A percentile compares a stretch with the other conserved stretches of the same genome.
phyloP scores from a whole-genome alignment of 2,113 vertebrate genomes.

The Eudyptes chrysolophus region DNA sequence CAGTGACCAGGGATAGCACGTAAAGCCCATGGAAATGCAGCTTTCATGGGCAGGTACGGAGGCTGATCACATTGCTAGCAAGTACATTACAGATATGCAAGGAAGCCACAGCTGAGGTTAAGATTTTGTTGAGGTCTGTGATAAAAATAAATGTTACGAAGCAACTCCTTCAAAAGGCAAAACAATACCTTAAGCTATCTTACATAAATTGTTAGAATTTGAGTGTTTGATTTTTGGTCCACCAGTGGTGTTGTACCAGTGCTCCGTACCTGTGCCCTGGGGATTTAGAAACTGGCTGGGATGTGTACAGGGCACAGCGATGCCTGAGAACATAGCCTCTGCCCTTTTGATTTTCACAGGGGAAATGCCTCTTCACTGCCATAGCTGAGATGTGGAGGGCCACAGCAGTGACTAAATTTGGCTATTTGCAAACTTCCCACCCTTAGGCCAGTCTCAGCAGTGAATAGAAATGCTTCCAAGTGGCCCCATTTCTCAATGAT shows the following conservation, averaged over 20 bases:
- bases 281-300: background rate
- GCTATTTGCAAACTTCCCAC: background rate
- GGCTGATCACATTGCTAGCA: background rate
- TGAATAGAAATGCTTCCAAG: background rate
- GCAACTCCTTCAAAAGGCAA: background rate
- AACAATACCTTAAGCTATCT: background rate
- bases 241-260: background rate
- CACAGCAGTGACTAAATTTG: background rate
- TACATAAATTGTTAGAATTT: background rate
- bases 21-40: background rate
- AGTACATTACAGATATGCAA: rapidly evolving
- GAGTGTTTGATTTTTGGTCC: background rate
- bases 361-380: background rate
- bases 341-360: background rate
- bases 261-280: background rate
- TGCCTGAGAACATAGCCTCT: background rate
- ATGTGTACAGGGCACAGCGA: no score
- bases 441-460: background rate
- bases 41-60: background rate
- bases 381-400: background rate
- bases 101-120: background rate
- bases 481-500: background rate
- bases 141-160: background rate
- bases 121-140: background rate
- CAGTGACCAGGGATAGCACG: background rate